Base-by-base conservation (phyloP, 2,113 vertebrate genomes). In the Sebastes schlegelii region DNA sequence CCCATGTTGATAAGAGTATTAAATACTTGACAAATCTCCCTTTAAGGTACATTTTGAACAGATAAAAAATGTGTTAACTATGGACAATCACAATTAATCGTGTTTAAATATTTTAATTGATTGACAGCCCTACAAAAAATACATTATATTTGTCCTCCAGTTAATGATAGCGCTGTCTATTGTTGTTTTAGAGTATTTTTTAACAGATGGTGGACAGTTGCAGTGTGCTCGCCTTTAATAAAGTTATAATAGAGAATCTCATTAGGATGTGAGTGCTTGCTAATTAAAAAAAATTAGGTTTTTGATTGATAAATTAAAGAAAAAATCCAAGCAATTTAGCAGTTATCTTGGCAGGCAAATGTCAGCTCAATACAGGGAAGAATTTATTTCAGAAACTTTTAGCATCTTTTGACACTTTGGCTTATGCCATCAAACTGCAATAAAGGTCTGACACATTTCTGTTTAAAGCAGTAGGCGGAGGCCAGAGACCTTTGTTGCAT, bases 171-270 rank as follows among this genome's bases (percentile, higher is more conserved):
- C 3, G 13, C 6, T 67, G 57, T 61, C 54, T 74, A 14, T 68
- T 49, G 8, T 65, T 77, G 58, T 63, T 86, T 73, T 64, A 69
- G 45, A 54, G 26, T 17, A 42, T 68, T 34, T 77, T 45, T 16
- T 48, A 77, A 77, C 43, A 84, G 72, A 74, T 71, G 34, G 63
- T 42, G 12, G 19, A 63, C 58, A 61, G 26, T 74, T 80, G 23
- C 17, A 48, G 42, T 42, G n/a, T 49, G 57, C 75, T 81, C 0
- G 1, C 55, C 43, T 46, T 64, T 26, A 43, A 64, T 67, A n/a
- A 62, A 52, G 42, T 57, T 46, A 73, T 60, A 68, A 76, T 21
- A 82, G 45, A 60, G 17, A 66, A 10, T 46, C 64, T 75, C 68
- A 83, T 67, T 62, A 67, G 21, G 51, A 68, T 48, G 17, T 57